A percentile compares a stretch with the other conserved stretches of the same genome.
Conservation (phyloP, 2,797 vertebrate genomes). For the Chaetophractus vellerosus region DNA sequence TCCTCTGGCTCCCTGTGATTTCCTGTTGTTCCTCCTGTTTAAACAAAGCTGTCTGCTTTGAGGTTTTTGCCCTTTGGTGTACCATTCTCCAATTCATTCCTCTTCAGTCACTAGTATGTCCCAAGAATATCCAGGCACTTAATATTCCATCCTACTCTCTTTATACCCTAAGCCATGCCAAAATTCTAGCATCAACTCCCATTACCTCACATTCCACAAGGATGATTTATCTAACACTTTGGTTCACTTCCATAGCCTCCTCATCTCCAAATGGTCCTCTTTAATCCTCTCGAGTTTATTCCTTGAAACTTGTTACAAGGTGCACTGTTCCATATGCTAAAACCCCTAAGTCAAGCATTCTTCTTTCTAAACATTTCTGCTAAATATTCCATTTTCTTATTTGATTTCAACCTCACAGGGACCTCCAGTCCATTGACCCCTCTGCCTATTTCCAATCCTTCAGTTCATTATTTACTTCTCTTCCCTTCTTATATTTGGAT, state of each 20-base stretch:
- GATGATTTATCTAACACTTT: not conserved
- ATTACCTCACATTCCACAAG: not conserved
- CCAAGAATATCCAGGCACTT: constrained; percentile 5
- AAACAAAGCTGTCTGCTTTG: constrained; percentile 10
- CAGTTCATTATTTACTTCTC: not conserved
- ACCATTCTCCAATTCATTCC: not conserved
- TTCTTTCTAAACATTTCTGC: not conserved
- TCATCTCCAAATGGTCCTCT: not conserved
- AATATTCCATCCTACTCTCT: not conserved
- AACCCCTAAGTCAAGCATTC: not conserved
- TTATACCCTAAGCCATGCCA: not conserved
- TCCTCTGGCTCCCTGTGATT: not conserved
- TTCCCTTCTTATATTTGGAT: not conserved
- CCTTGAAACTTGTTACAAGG: not conserved
- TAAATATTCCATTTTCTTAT: not conserved
- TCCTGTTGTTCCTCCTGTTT: not conserved
- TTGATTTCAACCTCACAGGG: not conserved
- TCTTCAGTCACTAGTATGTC: not conserved
- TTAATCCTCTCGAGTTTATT: constrained; percentile 22
- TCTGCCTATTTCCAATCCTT: too few relatives aligned
- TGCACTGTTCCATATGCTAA: not conserved
- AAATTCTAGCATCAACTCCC: not conserved
- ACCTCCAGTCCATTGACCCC: not conserved
- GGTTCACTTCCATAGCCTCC: constrained; percentile 11
- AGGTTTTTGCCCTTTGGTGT: constrained; percentile 25